Percentiles rank a stretch among this genome's conserved stretches.
phyloP scores from a whole-genome alignment of 1,140 invertebrate species.

The Agrilus planipennis region DNA sequence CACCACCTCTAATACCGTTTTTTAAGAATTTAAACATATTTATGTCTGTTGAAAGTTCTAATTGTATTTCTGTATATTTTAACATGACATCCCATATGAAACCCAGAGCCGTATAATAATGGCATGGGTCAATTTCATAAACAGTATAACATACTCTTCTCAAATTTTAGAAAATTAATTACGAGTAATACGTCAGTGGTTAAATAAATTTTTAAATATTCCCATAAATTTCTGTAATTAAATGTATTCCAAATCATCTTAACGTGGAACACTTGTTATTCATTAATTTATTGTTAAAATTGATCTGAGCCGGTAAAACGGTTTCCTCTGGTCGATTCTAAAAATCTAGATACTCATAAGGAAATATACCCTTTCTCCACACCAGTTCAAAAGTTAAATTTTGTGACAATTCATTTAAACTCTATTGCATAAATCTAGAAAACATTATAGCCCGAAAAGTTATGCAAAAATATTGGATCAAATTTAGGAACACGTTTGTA shows the following conservation, averaged over 20 bases:
- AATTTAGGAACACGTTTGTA: no score
- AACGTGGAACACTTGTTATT: no score
- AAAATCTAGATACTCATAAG: no score
- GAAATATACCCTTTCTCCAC: no score
- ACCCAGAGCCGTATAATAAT: conserved; percentile 32
- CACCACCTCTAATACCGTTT: conserved; percentile 15
- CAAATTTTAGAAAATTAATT: conserved; percentile 8
- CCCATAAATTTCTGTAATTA: conserved; percentile 4
- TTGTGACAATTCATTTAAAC: no score
- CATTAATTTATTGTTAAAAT: no score
- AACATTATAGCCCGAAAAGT: no score
- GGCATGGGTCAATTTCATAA: conserved; percentile 19
- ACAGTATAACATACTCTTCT: neutral
- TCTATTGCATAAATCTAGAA: no score
- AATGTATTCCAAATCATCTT: conserved; percentile 7
- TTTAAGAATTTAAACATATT: conserved; percentile 27
- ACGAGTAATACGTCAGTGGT: conserved; percentile 8
- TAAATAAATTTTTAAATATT: conserved; percentile 8
- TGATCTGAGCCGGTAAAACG: no score
- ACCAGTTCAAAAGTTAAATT: no score
- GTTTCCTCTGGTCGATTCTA: no score
- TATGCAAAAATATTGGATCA: no score
- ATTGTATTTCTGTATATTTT: conserved; percentile 29
- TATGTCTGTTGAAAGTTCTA: conserved; percentile 36
- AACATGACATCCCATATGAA: conserved; percentile 34